These are phyloP conservation scores for Camelus dromedarius DNA, from an alignment of 2,113 vertebrate genomes.

Conservation along the genomic window DNA sequence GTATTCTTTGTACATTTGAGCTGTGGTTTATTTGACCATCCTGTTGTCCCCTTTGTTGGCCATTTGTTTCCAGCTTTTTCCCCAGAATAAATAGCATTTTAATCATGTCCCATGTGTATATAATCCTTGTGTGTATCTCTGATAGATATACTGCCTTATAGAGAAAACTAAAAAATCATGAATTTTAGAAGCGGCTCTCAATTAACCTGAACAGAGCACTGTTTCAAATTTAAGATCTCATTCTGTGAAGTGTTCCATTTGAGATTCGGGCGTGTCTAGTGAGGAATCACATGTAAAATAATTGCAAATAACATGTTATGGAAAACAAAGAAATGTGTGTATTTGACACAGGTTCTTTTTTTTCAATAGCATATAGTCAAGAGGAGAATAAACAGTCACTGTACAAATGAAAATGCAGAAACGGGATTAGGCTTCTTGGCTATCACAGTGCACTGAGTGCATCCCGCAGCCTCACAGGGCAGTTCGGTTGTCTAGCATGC, in stretches of 20 bases:
- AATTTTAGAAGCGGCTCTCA: neutral
- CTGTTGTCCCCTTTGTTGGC: neutral
- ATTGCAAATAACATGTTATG: neutral
- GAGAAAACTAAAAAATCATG: neutral
- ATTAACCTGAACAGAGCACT: neutral
- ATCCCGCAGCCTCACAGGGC: neutral
- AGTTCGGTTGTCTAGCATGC: neutral
- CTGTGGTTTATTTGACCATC: neutral
- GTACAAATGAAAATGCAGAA: neutral
- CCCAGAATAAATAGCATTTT: slow-evolving; percentile 39
- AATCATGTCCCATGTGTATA: neutral
- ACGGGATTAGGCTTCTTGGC: neutral
- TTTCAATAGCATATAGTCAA: neutral
- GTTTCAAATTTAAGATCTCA: neutral
- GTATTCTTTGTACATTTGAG: neutral
- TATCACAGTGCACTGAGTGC: neutral
- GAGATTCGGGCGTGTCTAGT: neutral
- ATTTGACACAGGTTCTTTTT: neutral
- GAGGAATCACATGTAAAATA: neutral
- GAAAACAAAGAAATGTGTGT: neutral
- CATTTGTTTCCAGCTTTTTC: neutral
- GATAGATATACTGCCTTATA: neutral
- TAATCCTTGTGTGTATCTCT: neutral
- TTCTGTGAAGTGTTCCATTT: neutral
- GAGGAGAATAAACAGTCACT: neutral